These are phyloP conservation scores for Epinotia ramella DNA, from an alignment of 2,888 invertebrate genomes.

Conservation along the genomic window DNA sequence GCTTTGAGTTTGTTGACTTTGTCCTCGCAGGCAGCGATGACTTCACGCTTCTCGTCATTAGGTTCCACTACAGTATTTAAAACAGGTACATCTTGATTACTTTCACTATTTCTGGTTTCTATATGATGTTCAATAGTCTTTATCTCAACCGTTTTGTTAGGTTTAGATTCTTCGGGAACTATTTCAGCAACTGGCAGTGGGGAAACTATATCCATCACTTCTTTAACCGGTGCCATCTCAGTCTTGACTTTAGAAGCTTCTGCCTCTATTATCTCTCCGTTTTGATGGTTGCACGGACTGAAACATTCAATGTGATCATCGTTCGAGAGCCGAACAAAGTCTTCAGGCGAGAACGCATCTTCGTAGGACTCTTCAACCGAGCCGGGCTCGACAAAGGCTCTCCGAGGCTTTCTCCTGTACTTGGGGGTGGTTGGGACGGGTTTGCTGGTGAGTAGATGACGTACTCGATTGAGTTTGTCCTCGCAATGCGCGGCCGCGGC, in stretches of 20 bases:
- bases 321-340: conserved; percentile 63
- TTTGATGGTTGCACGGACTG: conserved; percentile 59
- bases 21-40: conserved; percentile 72
- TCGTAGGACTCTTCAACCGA: conserved; percentile 70
- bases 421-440: conserved; percentile 54
- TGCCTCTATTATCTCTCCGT: conserved; percentile 57
- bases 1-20: conserved; percentile 71
- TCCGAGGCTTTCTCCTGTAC: conserved; percentile 58
- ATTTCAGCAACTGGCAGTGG: conserved; percentile 4
- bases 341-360: conserved; percentile 73
- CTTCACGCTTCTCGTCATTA: conserved; percentile 50
- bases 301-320: conserved; percentile 61
- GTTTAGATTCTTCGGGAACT: neutral
- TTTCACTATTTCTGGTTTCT: conserved; percentile 40
- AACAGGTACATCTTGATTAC: conserved; percentile 26
- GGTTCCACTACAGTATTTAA: conserved; percentile 18
- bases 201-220: conserved; percentile 51
- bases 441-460: conserved; percentile 59
- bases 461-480: conserved; percentile 69
- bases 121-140: conserved; percentile 44
- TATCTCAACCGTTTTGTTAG: neutral
- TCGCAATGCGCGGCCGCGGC: conserved; percentile 69
- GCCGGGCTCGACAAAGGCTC: conserved; percentile 65
- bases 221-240: conserved; percentile 52
- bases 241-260: conserved; percentile 62